These are phyloP conservation scores for Bradynema listronoti DNA, from an alignment of 1,140 invertebrate genomes.

Conservation along the genomic window DNA sequence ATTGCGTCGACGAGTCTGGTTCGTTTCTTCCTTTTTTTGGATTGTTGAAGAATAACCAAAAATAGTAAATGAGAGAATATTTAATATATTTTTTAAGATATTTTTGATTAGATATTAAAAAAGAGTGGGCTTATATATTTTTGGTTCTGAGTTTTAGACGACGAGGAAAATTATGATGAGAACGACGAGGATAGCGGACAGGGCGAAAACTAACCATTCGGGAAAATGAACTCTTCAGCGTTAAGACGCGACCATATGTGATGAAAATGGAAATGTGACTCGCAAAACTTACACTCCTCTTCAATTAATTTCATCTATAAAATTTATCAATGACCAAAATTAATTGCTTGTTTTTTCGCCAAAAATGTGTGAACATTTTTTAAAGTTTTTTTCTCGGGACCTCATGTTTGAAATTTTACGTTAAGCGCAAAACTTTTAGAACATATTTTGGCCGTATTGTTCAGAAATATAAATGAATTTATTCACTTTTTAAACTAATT, in stretches of 20 bases:
- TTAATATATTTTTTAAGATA: not conserved
- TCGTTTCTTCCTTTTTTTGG: constrained; percentile 4
- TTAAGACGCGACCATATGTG: not conserved
- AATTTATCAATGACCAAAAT: too few species aligned
- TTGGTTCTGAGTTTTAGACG: constrained; percentile 13
- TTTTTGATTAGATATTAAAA: not conserved
- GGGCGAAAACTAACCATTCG: constrained; percentile 40
- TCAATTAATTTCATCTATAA: not conserved
- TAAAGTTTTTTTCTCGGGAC: too few species aligned
- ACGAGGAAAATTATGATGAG: constrained; percentile 43
- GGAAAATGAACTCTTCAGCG: not conserved
- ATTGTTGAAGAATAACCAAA: not conserved
- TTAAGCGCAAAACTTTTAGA: too few species aligned
- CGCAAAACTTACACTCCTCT: not conserved
- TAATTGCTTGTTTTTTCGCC: too few species aligned
- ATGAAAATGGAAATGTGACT: not conserved
- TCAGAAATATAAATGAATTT: too few species aligned
- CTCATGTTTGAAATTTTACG: too few species aligned
- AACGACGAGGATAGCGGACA: constrained; percentile 52
- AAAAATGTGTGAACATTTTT: too few species aligned
- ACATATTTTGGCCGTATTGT: too few species aligned
- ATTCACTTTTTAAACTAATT: too few species aligned
- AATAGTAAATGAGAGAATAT: not conserved
- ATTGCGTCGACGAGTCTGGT: constrained; percentile 64
- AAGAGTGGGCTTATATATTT: not conserved